Conservation (phyloP, 1,140 invertebrate species). For the Dendrolimus kikuchii region DNA sequence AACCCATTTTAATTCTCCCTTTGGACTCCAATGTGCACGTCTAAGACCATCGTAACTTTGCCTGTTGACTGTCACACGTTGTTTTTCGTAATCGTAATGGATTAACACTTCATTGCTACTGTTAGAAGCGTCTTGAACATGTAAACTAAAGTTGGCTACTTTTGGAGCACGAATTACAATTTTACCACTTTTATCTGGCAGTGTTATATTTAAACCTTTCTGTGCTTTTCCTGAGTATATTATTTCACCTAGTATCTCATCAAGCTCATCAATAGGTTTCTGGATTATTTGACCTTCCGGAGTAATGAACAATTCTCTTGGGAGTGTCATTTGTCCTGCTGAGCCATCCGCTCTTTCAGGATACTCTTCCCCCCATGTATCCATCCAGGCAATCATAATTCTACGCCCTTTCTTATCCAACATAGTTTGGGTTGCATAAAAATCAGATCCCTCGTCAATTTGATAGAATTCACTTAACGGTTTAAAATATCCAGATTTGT, state of each 20-base stretch:
- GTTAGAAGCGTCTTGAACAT: slow-evolving; percentile 28
- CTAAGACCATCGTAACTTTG: slow-evolving; percentile 40
- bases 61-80: slow-evolving; percentile 30
- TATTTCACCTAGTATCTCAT: slow-evolving; percentile 7
- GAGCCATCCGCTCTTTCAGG: slow-evolving; percentile 47
- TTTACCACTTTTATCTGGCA: slow-evolving; percentile 35
- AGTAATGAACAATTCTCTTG: slow-evolving; percentile 32
- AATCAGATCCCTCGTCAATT: slow-evolving; percentile 58
- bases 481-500: slow-evolving; percentile 32
- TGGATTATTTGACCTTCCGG: slow-evolving; percentile 33
- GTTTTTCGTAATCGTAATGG: slow-evolving; percentile 23
- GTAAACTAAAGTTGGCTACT: slow-evolving; percentile 21
- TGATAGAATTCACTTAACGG: slow-evolving; percentile 37
- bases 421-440: slow-evolving; percentile 61
- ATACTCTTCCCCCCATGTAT: slow-evolving; percentile 57
- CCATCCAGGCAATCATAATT: slow-evolving; percentile 50
- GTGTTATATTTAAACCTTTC: slow-evolving; percentile 10
- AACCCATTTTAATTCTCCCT: slow-evolving; percentile 24
- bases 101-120: slow-evolving; percentile 19
- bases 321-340: slow-evolving; percentile 46
- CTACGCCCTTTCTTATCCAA: slow-evolving; percentile 33
- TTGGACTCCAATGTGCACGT: slow-evolving; percentile 36
- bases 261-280: slow-evolving; percentile 35
- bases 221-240: slow-evolving; percentile 18
- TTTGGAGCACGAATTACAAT: slow-evolving; percentile 22